Percentiles rank a stretch among this genome's conserved stretches.
Conservation (phyloP, 2,113 vertebrate species). For the Phainopepla nitens region DNA sequence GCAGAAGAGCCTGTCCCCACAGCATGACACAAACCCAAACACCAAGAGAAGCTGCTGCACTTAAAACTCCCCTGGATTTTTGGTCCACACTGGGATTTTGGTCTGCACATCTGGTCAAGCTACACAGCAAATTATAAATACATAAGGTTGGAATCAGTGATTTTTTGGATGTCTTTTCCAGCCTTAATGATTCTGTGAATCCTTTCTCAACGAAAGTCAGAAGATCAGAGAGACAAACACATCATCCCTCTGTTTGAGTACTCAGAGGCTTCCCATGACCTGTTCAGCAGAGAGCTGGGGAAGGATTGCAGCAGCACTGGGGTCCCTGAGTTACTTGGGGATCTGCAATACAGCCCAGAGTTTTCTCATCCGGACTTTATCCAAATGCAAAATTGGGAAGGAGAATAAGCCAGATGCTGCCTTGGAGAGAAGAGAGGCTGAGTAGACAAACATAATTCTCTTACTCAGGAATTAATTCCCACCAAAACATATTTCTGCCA, state of each 20-base stretch:
- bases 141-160: not conserved
- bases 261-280: not conserved
- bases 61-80: not conserved
- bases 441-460: conserved; percentile 42
- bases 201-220: not conserved
- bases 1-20: not conserved
- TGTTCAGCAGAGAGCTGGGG: not conserved
- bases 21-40: not conserved
- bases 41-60: not conserved
- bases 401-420: conserved; percentile 3
- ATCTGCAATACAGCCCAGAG: not conserved
- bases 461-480: conserved; percentile 53
- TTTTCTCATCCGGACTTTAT: not conserved
- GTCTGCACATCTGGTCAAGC: not conserved
- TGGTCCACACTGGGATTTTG: not conserved
- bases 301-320: not conserved
- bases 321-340: not conserved
- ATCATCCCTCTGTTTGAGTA: not conserved
- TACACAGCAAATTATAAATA: accelerated
- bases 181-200: not conserved
- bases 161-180: not conserved
- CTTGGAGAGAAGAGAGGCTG: not conserved
- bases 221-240: not conserved
- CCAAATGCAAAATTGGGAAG: not conserved
- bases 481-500: conserved; percentile 61